phyloP scores from a whole-genome alignment of 2,888 invertebrate genomes.

The Metallyticus violacea region DNA sequence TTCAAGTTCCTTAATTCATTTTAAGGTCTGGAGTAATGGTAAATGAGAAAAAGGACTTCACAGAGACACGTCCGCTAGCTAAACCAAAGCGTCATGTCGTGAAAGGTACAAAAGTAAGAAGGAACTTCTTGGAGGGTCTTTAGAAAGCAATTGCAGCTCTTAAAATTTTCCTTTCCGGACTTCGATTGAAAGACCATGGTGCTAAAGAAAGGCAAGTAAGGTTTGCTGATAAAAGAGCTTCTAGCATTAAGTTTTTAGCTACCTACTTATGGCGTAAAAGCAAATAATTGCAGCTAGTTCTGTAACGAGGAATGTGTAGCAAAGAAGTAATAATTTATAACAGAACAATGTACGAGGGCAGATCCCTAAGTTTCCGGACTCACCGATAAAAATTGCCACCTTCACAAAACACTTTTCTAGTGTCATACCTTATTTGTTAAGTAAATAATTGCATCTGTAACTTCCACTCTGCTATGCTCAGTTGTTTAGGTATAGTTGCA shows the following conservation, averaged over 20 bases:
- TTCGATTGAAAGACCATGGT: background rate
- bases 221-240: background rate
- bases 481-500: too few relatives aligned
- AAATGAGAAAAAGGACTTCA: background rate
- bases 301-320: too few relatives aligned
- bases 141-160: background rate
- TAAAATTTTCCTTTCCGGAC: background rate
- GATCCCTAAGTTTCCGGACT: too few relatives aligned
- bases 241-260: background rate
- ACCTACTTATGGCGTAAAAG: background rate
- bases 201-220: background rate
- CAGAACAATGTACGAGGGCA: too few relatives aligned
- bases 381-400: too few relatives aligned
- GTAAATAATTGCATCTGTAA: too few relatives aligned
- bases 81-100: background rate
- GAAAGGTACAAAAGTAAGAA: background rate
- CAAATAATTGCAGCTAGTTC: background rate
- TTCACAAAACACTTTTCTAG: too few relatives aligned
- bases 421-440: too few relatives aligned
- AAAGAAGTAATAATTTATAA: too few relatives aligned
- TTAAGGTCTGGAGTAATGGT: background rate
- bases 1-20: background rate
- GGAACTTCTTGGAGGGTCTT: background rate
- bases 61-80: background rate
- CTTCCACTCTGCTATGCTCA: too few relatives aligned